Evolutionary conservation across 2,888 invertebrate species (phyloP), one percentile per base, ranked within the genome.

Genomic region (Aelia acuminata): DNA sequence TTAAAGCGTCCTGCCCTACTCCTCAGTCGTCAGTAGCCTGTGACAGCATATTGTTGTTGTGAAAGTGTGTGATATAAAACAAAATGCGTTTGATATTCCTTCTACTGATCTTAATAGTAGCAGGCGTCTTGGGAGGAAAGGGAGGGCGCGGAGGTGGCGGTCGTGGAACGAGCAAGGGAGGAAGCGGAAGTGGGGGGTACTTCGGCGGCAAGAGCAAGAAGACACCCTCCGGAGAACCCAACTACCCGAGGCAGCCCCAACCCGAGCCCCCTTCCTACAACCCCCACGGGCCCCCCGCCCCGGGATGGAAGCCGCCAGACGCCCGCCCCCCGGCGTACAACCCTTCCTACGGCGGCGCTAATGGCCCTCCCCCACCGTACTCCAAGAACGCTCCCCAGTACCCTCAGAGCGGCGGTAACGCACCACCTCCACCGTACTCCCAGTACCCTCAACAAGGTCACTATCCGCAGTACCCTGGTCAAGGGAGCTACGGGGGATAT

Each of bases 321-420:
- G 35, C 22, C 43, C n/a, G 63, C 0, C 86, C 86, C 2, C 86
- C 86, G 15, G 50, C 85, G 7, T 86, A 86, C 31, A 86, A 86
- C 31, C 86, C 86, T 15, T 0, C 2, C n/a, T 86, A 86, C 47
- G 7, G 22, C 13, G 86, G 63, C 11, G 47, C 86, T n/a, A 48
- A 85, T 3, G 86, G 86, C 15, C 86, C 86, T n/a, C 86, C 86
- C 4, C 86, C 86, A 18, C 22, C 63, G 20, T 86, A 86, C 63
- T 86, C 86, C 63, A 86, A 63, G 86, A 86, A 86, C 63, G 57
- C 57, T 5, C 47, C 86, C n/a, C 63, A 31, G 70, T 86, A 86
- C 39, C 86, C 86, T 0, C 63, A 57, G 47, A 63, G 57, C 22
- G 86, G 86, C 26, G 86, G 86, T 0, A 35, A 63, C 35, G 86